Percentiles rank a stretch among this genome's conserved stretches.
Evolutionary conservation across 2,113 vertebrate species (phyloP).

Genomic region (Recurvirostra avosetta): DNA sequence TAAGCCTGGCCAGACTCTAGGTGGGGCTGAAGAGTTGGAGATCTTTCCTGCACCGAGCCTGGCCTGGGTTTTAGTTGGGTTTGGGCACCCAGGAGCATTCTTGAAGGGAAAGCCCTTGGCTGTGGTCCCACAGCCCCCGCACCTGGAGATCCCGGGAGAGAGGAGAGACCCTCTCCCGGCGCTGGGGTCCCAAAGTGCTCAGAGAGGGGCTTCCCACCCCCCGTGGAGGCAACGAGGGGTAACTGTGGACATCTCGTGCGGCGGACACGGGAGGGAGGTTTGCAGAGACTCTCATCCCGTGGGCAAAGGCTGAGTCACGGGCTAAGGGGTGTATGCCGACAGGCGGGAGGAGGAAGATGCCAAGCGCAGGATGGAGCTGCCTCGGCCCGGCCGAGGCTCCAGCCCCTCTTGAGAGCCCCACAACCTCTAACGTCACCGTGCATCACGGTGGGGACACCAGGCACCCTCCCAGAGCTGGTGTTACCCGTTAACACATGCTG

Average conservation of each 20-base stretch:
- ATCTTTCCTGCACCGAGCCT: background rate
- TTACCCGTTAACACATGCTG: background rate
- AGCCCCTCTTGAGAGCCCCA: background rate
- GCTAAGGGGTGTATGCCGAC: background rate
- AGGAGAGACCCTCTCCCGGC: background rate
- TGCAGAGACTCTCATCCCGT: background rate
- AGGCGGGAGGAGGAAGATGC: background rate
- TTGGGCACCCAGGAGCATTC: background rate
- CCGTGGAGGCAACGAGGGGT: background rate
- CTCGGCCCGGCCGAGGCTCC: background rate
- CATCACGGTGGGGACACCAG: background rate
- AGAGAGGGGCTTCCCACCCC: background rate
- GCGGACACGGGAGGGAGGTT: background rate
- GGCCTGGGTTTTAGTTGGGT: background rate
- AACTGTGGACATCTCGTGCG: background rate
- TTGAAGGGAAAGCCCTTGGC: background rate
- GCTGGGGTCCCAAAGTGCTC: background rate
- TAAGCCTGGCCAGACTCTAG: conserved; percentile 27
- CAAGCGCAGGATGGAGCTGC: background rate
- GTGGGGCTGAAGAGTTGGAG: conserved; percentile 47
- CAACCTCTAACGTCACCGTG: background rate
- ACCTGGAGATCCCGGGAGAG: background rate
- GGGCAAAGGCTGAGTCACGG: conserved; percentile 47
- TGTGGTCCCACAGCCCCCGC: background rate
- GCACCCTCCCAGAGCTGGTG: background rate